These are phyloP conservation scores for Ochropacha duplaris DNA, from an alignment of 2,888 invertebrate genomes.

Conservation along the genomic window DNA sequence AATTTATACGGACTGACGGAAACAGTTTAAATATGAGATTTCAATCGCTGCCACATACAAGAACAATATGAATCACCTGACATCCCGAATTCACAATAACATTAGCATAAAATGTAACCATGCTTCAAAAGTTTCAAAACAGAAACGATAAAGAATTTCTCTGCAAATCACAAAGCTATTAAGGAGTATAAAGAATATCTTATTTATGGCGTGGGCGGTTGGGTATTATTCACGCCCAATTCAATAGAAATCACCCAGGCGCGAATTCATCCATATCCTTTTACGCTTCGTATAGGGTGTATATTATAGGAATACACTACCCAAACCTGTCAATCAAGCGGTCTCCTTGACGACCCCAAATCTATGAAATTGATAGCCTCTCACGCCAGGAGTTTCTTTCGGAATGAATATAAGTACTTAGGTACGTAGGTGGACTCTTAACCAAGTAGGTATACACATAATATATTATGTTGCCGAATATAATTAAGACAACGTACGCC, in stretches of 20 bases:
- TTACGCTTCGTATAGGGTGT: slow-evolving; percentile 48
- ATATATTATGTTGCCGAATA: no score
- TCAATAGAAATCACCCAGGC: slow-evolving; percentile 52
- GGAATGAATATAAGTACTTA: slow-evolving; percentile 14
- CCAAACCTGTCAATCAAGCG: slow-evolving; percentile 65
- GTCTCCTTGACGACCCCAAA: slow-evolving; percentile 55
- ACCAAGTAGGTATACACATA: slow-evolving; percentile 17
- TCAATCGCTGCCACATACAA: neutral
- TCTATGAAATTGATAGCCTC: slow-evolving; percentile 65
- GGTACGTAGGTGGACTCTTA: slow-evolving; percentile 10
- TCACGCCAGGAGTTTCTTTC: slow-evolving; percentile 37
- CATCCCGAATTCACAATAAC: neutral
- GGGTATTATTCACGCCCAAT: slow-evolving; percentile 50
- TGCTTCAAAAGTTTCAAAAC: slow-evolving; percentile 7
- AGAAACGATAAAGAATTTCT: slow-evolving; percentile 14
- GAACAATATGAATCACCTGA: no score
- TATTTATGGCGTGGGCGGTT: slow-evolving; percentile 42
- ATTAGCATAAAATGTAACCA: neutral
- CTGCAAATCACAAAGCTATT: slow-evolving; percentile 19
- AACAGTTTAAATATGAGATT: neutral
- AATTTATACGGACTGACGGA: neutral
- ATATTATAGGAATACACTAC: slow-evolving; percentile 51
- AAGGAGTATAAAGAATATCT: slow-evolving; percentile 34
- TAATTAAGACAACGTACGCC: slow-evolving; percentile 17
- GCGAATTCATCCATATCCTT: slow-evolving; percentile 57